These are phyloP conservation scores for Notolabrus celidotus DNA, from an alignment of 2,797 vertebrate species.

Conservation along the genomic window DNA sequence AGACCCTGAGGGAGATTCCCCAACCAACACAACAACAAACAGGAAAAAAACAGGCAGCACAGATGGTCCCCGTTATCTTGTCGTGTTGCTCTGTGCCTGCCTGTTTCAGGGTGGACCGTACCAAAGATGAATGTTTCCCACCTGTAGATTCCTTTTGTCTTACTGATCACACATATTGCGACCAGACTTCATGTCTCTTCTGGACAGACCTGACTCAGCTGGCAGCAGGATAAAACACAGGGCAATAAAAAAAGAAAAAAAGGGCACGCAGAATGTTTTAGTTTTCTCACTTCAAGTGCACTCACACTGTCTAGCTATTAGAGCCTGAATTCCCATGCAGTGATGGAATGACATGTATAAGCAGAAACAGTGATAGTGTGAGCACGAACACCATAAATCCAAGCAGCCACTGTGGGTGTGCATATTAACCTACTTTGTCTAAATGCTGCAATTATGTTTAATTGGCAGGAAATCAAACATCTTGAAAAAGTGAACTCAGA, in stretches of 20 bases:
- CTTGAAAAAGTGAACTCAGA: slow-evolving; percentile 54
- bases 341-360: slow-evolving; percentile 48
- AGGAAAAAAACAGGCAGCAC: slow-evolving; percentile 43
- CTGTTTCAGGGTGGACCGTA: slow-evolving; percentile 31
- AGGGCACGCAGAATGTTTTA: slow-evolving; percentile 5
- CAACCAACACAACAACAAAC: slow-evolving; percentile 37
- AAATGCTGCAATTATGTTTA: slow-evolving; percentile 63
- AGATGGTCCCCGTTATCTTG: slow-evolving; percentile 78
- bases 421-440: slow-evolving; percentile 53
- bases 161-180: slow-evolving; percentile 68
- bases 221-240: slow-evolving; percentile 48
- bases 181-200: slow-evolving; percentile 66
- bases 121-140: slow-evolving; percentile 77
- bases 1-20: slow-evolving; percentile 55
- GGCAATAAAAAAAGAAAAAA: slow-evolving; percentile 16
- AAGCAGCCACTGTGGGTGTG: slow-evolving; percentile 44
- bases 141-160: slow-evolving; percentile 73
- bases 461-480: slow-evolving; percentile 70
- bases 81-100: slow-evolving; percentile 43
- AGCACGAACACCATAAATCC: slow-evolving; percentile 44
- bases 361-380: slow-evolving; percentile 39
- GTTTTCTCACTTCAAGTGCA: slow-evolving; percentile 15
- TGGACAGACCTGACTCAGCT: slow-evolving; percentile 46
- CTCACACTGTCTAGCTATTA: slow-evolving; percentile 17
- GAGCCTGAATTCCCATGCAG: slow-evolving; percentile 43